Evolutionary conservation across 1,140 invertebrate species (phyloP).

Genomic region (Drosophila persimilis): DNA sequence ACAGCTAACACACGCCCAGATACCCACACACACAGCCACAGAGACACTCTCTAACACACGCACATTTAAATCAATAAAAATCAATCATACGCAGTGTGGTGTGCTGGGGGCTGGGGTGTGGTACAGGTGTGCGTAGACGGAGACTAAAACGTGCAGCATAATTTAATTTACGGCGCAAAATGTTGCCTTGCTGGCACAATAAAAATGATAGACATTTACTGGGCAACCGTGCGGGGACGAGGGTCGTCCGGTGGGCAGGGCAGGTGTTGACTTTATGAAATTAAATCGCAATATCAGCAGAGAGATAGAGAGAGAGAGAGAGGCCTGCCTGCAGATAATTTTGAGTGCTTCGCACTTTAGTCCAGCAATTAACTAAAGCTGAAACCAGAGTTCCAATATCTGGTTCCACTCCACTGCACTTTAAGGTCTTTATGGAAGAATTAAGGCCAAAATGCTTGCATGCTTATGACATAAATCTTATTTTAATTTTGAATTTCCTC

Average conservation of each 20-base stretch:
- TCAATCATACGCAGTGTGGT: conserved; percentile 67
- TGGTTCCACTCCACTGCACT: conserved; percentile 8
- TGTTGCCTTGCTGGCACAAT: conserved; percentile 36
- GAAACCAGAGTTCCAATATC: conserved; percentile 8
- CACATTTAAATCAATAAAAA: conserved; percentile 74
- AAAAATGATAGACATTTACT: conserved; percentile 60
- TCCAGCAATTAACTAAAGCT: conserved; percentile 19
- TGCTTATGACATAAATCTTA: conserved; percentile 52
- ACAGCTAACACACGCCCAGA: conserved; percentile 9
- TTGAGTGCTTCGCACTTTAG: conserved; percentile 10
- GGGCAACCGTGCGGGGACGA: not conserved
- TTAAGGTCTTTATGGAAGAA: conserved; percentile 32
- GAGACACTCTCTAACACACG: conserved; percentile 5
- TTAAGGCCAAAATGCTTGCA: conserved; percentile 16
- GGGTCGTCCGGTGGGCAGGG: not conserved
- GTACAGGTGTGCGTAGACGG: conserved; percentile 35
- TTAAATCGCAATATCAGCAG: conserved; percentile 20
- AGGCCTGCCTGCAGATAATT: not conserved
- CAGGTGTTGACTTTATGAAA: conserved; percentile 43
- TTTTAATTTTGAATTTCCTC: conserved; percentile 48
- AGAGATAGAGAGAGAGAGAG: not conserved
- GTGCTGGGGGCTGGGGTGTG: not conserved
- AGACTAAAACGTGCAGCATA: conserved; percentile 55
- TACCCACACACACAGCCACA: conserved; percentile 4
- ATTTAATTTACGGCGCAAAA: conserved; percentile 65